These are phyloP conservation scores for Dermolepida albohirtum DNA, from an alignment of 2,888 invertebrate genomes.

Conservation along the genomic window DNA sequence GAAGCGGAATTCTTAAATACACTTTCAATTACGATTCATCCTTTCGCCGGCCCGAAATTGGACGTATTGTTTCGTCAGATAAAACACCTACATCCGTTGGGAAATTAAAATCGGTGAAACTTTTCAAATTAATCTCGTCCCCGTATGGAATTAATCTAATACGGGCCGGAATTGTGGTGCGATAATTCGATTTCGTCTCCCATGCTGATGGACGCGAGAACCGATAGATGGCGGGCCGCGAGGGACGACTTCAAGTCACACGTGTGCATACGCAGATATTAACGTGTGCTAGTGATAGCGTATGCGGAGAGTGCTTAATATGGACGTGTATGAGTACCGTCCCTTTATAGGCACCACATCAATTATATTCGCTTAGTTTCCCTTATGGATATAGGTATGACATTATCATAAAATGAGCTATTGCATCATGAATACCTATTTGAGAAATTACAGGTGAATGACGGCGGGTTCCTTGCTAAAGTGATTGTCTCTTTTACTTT, in stretches of 20 bases:
- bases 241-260: background rate
- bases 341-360: too few relatives aligned
- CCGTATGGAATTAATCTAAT: constrained; percentile 59
- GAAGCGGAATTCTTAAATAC: too few relatives aligned
- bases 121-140: constrained; percentile 59
- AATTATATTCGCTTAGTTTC: too few relatives aligned
- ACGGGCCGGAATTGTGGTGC: constrained; percentile 50
- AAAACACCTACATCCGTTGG: constrained; percentile 38
- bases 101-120: constrained; percentile 57
- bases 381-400: too few relatives aligned
- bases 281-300: background rate
- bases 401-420: too few relatives aligned
- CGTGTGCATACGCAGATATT: background rate
- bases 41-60: constrained; percentile 1
- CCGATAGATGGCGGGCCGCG: constrained; percentile 17
- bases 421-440: too few relatives aligned
- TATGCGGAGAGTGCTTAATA: too few relatives aligned
- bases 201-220: constrained; percentile 48
- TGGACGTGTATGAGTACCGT: too few relatives aligned
- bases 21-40: too few relatives aligned
- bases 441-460: too few relatives aligned
- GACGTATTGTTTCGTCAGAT: constrained; percentile 30
- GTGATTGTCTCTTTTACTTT: too few relatives aligned
- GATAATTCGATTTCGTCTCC: constrained; percentile 56
- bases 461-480: too few relatives aligned